Evolutionary conservation across 2,797 vertebrate genomes (phyloP).

Genomic region (Dryobates pubescens): DNA sequence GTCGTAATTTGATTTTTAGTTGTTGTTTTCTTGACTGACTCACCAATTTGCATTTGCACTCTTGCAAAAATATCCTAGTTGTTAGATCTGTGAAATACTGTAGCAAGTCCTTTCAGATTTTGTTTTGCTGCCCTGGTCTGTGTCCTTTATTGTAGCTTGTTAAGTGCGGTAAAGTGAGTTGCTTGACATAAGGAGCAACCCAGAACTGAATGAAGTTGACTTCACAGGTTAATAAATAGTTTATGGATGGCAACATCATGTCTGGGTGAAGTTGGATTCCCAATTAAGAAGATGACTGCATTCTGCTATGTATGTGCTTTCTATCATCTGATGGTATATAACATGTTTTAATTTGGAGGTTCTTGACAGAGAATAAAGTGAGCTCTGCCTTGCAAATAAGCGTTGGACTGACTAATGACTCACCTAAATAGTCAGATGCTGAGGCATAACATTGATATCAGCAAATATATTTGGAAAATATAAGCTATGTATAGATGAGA

Average conservation of each 20-base stretch:
- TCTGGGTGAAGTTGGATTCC: neutral
- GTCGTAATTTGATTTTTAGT: too few relatives aligned
- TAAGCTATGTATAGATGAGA: neutral
- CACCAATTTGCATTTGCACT: neutral
- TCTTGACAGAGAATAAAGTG: neutral
- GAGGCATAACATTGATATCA: neutral
- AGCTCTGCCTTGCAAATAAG: neutral
- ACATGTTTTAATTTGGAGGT: neutral
- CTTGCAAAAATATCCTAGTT: neutral
- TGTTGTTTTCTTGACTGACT: too few relatives aligned
- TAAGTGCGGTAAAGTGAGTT: rapidly evolving
- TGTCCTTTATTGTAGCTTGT: neutral
- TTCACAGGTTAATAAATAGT: neutral
- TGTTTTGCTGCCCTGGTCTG: neutral
- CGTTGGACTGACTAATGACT: neutral
- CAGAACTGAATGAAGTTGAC: neutral
- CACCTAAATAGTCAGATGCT: neutral
- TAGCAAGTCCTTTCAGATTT: neutral
- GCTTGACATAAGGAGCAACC: neutral
- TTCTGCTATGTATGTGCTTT: neutral
- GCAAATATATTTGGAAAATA: neutral
- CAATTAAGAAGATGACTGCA: neutral
- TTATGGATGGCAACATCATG: neutral
- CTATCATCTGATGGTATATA: neutral
- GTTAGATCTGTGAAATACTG: neutral